Evolutionary conservation across 2,113 vertebrate species (phyloP).

Genomic region (Mugil cephalus): DNA sequence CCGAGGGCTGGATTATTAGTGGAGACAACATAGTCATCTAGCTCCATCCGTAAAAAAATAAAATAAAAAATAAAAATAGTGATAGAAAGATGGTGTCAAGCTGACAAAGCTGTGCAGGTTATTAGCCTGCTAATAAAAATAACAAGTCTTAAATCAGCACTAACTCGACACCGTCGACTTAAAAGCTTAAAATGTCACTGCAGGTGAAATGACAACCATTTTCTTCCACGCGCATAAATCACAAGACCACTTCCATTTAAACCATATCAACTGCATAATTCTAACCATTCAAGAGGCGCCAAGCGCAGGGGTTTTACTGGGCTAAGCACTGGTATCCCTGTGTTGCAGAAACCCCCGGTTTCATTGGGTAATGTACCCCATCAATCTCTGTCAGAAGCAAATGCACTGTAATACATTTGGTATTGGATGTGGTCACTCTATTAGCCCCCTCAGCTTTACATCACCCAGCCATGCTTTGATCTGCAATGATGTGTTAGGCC

Average conservation of each 20-base stretch:
- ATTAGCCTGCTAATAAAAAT: background rate
- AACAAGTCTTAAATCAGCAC: background rate
- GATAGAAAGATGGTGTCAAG: background rate
- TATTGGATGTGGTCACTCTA: constrained; percentile 80
- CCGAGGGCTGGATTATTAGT: background rate
- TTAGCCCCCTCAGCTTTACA: constrained; percentile 81
- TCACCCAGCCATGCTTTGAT: constrained; percentile 75
- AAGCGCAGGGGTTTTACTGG: background rate
- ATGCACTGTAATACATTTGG: constrained; percentile 79
- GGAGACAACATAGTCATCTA: background rate
- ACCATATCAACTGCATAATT: background rate
- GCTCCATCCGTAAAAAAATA: background rate
- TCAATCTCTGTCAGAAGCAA: constrained; percentile 76
- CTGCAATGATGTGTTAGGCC: constrained; percentile 68
- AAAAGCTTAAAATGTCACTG: too few species aligned
- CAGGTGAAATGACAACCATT: too few species aligned
- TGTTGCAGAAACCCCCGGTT: constrained; percentile 58
- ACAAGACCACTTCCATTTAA: background rate
- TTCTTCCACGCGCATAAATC: background rate
- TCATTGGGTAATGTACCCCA: constrained; percentile 72
- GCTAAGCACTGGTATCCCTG: constrained; percentile 14
- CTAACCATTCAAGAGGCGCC: background rate
- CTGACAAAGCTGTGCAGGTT: background rate
- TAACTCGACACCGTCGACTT: too few species aligned
- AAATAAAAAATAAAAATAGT: too few species aligned